phyloP scores from a whole-genome alignment of 2,113 vertebrate species.

The Sylvia atricapilla region DNA sequence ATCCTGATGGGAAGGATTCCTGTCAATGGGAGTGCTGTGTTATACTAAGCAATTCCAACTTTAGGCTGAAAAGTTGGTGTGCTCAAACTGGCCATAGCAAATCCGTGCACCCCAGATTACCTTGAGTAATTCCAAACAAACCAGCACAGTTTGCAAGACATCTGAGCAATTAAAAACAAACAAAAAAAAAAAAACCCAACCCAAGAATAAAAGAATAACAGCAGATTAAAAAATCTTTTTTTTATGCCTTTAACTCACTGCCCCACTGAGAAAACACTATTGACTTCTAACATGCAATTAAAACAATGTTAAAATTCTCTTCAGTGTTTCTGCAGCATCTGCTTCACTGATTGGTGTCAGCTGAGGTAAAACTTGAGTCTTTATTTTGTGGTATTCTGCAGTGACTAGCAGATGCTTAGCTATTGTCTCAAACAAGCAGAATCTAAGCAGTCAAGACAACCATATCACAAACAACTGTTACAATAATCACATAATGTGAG shows the following conservation, averaged over 20 bases:
- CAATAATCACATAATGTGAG: background rate
- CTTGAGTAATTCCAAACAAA: background rate
- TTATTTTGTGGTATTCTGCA: conserved; percentile 1
- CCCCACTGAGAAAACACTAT: background rate
- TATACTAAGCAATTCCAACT: background rate
- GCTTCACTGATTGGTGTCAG: conserved; percentile 39
- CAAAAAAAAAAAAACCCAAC: background rate
- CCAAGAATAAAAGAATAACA: background rate
- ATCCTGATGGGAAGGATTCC: too few species aligned
- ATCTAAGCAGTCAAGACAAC: conserved; percentile 21
- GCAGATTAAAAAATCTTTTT: background rate
- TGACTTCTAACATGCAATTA: background rate
- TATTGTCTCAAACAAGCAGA: background rate
- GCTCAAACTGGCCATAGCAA: background rate
- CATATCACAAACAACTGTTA: conserved; percentile 27
- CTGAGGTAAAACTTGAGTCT: conserved; percentile 26
- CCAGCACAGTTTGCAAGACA: background rate
- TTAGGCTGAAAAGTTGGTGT: background rate
- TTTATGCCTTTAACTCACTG: background rate
- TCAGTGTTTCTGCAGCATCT: conserved; percentile 5
- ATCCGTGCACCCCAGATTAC: background rate
- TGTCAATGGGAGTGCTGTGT: too few species aligned
- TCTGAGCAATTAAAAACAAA: background rate
- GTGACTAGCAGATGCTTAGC: conserved; percentile 39
- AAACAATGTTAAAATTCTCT: conserved; percentile 1